phyloP scores from a whole-genome alignment of 2,888 invertebrate genomes.

The Luffia ferchaultella region DNA sequence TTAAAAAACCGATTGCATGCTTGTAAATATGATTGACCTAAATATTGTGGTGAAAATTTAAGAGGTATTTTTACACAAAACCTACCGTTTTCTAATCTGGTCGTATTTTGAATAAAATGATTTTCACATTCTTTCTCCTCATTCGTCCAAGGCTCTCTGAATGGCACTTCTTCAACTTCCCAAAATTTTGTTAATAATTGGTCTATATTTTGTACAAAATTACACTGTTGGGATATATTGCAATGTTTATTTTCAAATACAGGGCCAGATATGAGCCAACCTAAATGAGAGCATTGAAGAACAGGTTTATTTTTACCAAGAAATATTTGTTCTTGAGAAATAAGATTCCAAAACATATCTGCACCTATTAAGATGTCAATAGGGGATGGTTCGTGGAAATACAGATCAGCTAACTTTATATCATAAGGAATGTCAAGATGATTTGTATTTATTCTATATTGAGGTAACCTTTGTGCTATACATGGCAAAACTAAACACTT shows the following conservation, averaged over 20 bases:
- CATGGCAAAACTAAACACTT: constrained; percentile 12
- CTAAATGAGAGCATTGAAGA: constrained; percentile 14
- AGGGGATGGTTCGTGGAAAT: constrained; percentile 9
- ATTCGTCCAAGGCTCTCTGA: background rate
- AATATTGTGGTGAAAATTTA: constrained; percentile 8
- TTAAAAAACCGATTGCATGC: constrained; percentile 12
- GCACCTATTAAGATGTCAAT: constrained; percentile 15
- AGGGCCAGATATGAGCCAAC: constrained; percentile 15
- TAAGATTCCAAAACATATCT: constrained; percentile 14
- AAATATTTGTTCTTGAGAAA: constrained; percentile 14
- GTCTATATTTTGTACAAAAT: constrained; percentile 9
- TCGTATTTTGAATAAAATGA: constrained; percentile 11
- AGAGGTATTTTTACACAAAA: constrained; percentile 16
- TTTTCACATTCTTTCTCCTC: constrained; percentile 13
- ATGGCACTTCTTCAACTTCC: constrained; percentile 12
- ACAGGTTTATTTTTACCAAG: constrained; percentile 11
- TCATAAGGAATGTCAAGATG: constrained; percentile 1
- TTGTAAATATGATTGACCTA: constrained; percentile 12
- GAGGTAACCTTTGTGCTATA: constrained; percentile 1
- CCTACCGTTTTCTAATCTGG: constrained; percentile 12
- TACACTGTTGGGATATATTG: constrained; percentile 10
- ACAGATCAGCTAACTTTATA: constrained; percentile 13
- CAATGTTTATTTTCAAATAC: constrained; percentile 3
- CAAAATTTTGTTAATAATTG: no score
- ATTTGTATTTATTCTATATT: background rate